These are phyloP conservation scores for Mus minutoides DNA, from an alignment of 2,797 vertebrate genomes.

Conservation along the genomic window DNA sequence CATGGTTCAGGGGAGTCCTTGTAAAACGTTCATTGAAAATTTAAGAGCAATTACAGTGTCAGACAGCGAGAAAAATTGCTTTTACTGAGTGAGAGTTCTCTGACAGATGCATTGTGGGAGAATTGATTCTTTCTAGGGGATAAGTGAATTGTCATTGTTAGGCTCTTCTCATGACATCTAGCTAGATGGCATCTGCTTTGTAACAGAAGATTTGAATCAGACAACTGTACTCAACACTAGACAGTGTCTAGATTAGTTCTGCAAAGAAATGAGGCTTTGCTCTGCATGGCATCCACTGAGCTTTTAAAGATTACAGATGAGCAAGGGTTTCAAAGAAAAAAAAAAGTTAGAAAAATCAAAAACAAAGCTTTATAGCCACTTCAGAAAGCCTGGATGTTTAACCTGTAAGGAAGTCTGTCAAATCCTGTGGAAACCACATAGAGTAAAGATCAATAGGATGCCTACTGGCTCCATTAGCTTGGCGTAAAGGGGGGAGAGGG, in stretches of 20 bases:
- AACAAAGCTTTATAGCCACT: constrained; percentile 87
- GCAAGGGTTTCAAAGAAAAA: constrained; percentile 86
- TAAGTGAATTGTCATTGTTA: constrained; percentile 99
- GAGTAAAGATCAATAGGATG: constrained; percentile 94
- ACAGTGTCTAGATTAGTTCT: constrained; percentile 91
- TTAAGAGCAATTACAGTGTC: constrained; percentile 98
- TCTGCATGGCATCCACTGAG: constrained; percentile 92
- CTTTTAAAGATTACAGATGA: constrained; percentile 91
- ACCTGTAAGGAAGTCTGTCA: constrained; percentile 90
- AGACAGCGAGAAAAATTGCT: constrained; percentile 97
- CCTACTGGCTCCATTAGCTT: constrained; percentile 95
- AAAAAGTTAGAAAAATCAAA: constrained; percentile 90
- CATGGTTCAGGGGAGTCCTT: constrained; percentile 95
- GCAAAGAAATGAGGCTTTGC: constrained; percentile 91
- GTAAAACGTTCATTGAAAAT: constrained; percentile 94
- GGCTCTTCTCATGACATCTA: constrained; percentile 97
- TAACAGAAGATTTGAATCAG: constrained; percentile 95
- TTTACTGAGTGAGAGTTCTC: constrained; percentile 93
- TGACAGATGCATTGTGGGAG: constrained; percentile 99
- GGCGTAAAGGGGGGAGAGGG: constrained; percentile 91
- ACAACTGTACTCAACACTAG: constrained; percentile 90
- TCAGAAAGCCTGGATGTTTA: constrained; percentile 89
- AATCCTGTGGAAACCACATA: constrained; percentile 91
- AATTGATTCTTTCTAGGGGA: constrained; percentile 97
- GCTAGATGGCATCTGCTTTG: constrained; percentile 96